A percentile compares a stretch with the other conserved stretches of the same genome.
Evolutionary conservation across 2,797 vertebrate genomes (phyloP).

Genomic region (Clarias pachynema): DNA sequence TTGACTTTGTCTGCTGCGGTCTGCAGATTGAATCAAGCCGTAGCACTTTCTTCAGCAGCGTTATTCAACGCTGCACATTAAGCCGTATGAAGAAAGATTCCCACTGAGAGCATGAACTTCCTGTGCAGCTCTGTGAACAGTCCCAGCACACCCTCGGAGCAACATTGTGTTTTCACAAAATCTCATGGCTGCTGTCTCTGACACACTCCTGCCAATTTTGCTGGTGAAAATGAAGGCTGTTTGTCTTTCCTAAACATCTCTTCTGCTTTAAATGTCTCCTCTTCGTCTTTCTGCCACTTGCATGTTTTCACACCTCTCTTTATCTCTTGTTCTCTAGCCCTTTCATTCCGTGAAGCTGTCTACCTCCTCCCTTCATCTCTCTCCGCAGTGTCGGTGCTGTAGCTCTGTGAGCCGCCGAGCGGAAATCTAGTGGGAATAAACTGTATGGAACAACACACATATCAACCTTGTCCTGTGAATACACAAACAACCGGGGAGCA

Average conservation of each 20-base stretch:
- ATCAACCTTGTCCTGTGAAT: neutral
- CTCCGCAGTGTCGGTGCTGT: constrained; percentile 1
- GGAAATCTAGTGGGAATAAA: constrained; percentile 19
- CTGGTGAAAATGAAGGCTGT: neutral
- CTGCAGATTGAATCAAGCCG: constrained; percentile 3
- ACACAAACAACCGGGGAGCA: constrained; percentile 18
- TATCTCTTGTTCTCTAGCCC: constrained; percentile 13
- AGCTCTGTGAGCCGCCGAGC: neutral
- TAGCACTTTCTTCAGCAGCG: constrained; percentile 8
- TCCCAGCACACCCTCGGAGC: constrained; percentile 10
- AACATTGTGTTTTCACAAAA: constrained; percentile 4
- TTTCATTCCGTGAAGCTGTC: constrained; percentile 20
- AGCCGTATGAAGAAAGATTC: constrained; percentile 10
- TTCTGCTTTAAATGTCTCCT: constrained; percentile 5
- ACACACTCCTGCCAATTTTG: constrained; percentile 69
- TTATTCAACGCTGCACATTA: neutral
- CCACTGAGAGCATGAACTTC: constrained; percentile 5
- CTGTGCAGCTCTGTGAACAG: neutral
- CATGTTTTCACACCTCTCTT: constrained; percentile 29
- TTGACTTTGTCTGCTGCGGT: constrained; percentile 23
- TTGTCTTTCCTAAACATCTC: neutral
- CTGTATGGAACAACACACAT: constrained; percentile 17
- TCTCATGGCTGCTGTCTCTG: constrained; percentile 46
- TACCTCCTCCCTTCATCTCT: neutral
- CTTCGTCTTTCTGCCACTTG: constrained; percentile 16